These are phyloP conservation scores for Coregonus clupeaformis DNA, from an alignment of 2,113 vertebrate genomes.

Conservation along the genomic window DNA sequence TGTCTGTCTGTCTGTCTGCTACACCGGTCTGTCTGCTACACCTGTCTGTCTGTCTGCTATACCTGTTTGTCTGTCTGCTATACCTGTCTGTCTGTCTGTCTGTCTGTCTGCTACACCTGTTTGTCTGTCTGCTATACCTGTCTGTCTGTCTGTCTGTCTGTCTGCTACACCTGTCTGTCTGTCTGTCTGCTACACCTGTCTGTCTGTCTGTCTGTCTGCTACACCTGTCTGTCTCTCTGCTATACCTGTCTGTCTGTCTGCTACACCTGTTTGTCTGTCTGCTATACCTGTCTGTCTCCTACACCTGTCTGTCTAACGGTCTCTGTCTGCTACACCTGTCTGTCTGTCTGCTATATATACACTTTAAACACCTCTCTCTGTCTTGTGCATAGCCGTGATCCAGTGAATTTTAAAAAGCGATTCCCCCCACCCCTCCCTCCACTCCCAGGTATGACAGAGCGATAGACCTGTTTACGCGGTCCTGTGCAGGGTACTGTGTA, in stretches of 20 bases:
- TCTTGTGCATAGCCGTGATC: background rate
- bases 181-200: too few species aligned
- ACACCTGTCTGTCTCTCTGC: too few species aligned
- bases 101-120: background rate
- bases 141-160: background rate
- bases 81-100: background rate
- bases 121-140: background rate
- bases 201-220: too few species aligned
- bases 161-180: too few species aligned
- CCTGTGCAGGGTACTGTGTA: slow-evolving; percentile 78
- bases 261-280: too few species aligned
- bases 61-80: too few species aligned
- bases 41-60: background rate
- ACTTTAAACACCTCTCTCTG: too few species aligned
- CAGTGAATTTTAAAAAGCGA: background rate
- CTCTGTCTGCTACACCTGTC: background rate
- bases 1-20: background rate
- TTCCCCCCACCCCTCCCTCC: background rate
- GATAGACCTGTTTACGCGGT: slow-evolving; percentile 78
- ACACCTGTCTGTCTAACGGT: background rate
- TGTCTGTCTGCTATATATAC: background rate
- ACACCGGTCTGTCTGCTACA: background rate
- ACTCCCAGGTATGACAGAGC: slow-evolving; percentile 71
- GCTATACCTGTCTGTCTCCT: background rate
- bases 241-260: too few species aligned